Conservation (phyloP, 2,888 invertebrate genomes). For the Agonopterix arenella region DNA sequence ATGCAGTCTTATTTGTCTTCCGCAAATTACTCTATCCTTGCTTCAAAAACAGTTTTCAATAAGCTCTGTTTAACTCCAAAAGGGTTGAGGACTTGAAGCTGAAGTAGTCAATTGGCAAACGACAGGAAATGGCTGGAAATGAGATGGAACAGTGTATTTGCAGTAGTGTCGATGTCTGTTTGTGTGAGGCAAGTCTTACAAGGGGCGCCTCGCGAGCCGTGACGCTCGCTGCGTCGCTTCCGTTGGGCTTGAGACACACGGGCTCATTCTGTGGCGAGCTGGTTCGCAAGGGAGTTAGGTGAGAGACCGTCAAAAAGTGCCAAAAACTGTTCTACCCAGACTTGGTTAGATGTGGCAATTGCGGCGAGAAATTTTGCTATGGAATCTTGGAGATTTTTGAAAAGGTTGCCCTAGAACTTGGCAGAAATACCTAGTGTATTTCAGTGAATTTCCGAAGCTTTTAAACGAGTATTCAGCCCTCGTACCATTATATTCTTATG, state of each 20-base stretch:
- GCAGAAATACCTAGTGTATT: too few species aligned
- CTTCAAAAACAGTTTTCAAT: background rate
- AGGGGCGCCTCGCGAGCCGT: constrained; percentile 65
- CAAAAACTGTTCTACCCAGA: background rate
- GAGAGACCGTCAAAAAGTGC: constrained; percentile 9
- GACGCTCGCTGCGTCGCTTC: constrained; percentile 49
- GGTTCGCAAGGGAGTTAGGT: background rate
- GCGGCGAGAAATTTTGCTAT: too few species aligned
- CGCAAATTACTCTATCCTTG: constrained; percentile 20
- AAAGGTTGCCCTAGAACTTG: too few species aligned
- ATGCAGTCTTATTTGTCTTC: constrained; percentile 24
- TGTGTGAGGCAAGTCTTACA: constrained; percentile 33
- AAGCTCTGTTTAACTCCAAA: background rate
- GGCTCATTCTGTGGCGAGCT: background rate
- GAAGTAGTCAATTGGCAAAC: constrained; percentile 17
- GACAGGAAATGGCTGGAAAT: constrained; percentile 45
- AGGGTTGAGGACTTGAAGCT: background rate
- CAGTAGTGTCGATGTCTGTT: constrained; percentile 24
- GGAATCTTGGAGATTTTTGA: too few species aligned
- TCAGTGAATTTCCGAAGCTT: too few species aligned
- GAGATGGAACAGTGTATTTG: constrained; percentile 47
- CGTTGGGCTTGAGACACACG: constrained; percentile 34
- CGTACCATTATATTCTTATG: too few species aligned
- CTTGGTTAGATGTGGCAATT: too few species aligned
- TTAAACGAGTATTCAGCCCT: too few species aligned